phyloP scores from a whole-genome alignment of 2,113 vertebrate species.

The Pungitius pungitius region DNA sequence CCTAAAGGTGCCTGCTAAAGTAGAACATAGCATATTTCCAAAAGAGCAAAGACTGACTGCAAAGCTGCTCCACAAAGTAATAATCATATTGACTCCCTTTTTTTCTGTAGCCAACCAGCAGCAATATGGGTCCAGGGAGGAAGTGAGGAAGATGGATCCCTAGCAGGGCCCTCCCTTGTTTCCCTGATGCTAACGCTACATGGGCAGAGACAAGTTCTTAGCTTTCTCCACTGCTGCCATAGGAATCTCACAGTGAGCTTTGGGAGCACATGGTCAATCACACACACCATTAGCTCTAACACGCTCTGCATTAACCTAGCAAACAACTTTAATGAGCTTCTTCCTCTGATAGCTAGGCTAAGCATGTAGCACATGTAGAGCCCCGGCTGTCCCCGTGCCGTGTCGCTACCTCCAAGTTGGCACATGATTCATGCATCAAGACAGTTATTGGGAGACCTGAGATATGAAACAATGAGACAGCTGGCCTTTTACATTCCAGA shows the following conservation, averaged over 20 bases:
- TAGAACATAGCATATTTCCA: not conserved
- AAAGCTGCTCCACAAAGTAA: constrained; percentile 10
- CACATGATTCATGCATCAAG: constrained; percentile 2
- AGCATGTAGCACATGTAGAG: constrained; percentile 31
- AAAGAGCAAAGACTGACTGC: not conserved
- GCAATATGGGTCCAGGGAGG: not conserved
- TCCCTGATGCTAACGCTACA: not conserved
- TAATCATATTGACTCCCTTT: not conserved
- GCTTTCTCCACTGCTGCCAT: constrained; percentile 23
- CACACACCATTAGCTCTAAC: constrained; percentile 52
- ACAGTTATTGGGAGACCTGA: constrained; percentile 10
- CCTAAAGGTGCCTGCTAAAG: not conserved
- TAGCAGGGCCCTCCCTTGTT: not conserved
- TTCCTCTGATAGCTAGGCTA: constrained; percentile 59
- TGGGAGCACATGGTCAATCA: constrained; percentile 50
- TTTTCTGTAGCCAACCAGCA: constrained; percentile 27
- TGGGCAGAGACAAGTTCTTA: constrained; percentile 5
- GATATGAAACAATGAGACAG: constrained; percentile 30
- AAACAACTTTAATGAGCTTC: constrained; percentile 60
- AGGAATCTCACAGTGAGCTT: constrained; percentile 34
- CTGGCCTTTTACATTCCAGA: constrained; percentile 15
- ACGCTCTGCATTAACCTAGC: constrained; percentile 50
- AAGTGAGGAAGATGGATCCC: not conserved
- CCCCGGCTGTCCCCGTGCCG: constrained; percentile 11
- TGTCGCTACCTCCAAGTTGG: constrained; percentile 4